These are phyloP conservation scores for Eunapius fragilis DNA, from an alignment of 37 sponge, comb jelly and placozoan genomes.

Conservation along the genomic window DNA sequence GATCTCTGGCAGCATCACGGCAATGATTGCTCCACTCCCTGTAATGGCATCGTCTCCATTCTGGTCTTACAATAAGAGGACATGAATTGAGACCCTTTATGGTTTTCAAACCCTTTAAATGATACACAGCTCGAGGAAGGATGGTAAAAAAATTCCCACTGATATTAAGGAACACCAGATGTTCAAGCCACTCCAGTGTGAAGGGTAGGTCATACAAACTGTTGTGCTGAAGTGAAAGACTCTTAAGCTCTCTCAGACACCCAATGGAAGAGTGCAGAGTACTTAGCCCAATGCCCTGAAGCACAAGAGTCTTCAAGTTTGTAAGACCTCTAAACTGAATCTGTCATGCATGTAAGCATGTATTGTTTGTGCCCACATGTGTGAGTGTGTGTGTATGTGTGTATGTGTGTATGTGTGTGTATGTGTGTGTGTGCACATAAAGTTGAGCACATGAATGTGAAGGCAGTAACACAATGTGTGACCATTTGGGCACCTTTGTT, in stretches of 20 bases:
- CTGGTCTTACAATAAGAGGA: neutral
- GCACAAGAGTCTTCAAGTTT: neutral
- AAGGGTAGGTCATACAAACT: conserved; percentile 6
- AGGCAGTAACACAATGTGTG: no score
- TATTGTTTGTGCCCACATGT: no score
- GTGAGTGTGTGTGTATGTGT: no score
- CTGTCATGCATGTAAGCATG: no score
- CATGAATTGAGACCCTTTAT: neutral
- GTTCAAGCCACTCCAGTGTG: neutral
- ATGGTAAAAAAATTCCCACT: neutral
- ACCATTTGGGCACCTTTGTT: no score
- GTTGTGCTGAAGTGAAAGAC: neutral
- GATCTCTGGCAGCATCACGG: no score
- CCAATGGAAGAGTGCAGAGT: neutral
- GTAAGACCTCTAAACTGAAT: neutral
- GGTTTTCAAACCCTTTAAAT: neutral
- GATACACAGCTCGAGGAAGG: neutral
- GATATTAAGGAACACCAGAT: neutral
- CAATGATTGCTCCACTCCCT: no score
- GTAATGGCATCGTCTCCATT: neutral
- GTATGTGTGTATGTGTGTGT: no score
- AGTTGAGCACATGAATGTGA: no score
- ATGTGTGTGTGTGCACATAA: no score
- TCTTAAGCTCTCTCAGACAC: neutral
- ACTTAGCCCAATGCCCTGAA: neutral